Conservation (phyloP, 2,888 invertebrate species). For the Zygogramma bicolorata region DNA sequence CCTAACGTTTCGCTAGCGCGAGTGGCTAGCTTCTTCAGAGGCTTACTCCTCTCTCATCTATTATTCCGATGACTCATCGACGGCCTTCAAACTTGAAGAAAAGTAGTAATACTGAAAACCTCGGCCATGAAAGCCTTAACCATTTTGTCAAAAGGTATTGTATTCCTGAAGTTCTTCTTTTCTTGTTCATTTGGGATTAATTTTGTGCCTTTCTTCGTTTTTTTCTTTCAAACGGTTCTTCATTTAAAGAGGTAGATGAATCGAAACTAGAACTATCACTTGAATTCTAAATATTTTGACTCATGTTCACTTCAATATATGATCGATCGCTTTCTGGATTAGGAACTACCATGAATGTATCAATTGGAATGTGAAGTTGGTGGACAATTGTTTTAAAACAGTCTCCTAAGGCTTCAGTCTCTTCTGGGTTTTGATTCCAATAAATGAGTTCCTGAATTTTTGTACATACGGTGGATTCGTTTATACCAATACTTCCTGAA, state of each 20-base stretch:
- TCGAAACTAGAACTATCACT: conserved; percentile 2
- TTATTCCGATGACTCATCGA: too few species aligned
- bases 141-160: too few species aligned
- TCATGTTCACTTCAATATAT: conserved; percentile 13
- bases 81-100: too few species aligned
- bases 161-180: conserved; percentile 21
- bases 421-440: conserved; percentile 18
- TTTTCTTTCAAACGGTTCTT: not conserved
- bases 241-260: conserved; percentile 9
- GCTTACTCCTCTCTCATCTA: too few species aligned
- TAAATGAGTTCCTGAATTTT: conserved; percentile 10
- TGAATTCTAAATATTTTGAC: conserved; percentile 7
- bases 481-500: not conserved
- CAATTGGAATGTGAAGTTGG: not conserved
- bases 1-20: too few species aligned
- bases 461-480: conserved; percentile 10
- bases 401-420: conserved; percentile 17
- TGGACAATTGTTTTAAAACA: conserved; percentile 22
- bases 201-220: conserved; percentile 21
- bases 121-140: too few species aligned
- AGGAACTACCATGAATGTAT: not conserved
- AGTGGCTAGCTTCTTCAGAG: too few species aligned
- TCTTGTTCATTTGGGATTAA: conserved; percentile 14
- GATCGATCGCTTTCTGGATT: conserved; percentile 13
- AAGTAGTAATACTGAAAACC: too few species aligned